phyloP scores from a whole-genome alignment of 2,113 vertebrate genomes.

The Oceanites oceanicus region DNA sequence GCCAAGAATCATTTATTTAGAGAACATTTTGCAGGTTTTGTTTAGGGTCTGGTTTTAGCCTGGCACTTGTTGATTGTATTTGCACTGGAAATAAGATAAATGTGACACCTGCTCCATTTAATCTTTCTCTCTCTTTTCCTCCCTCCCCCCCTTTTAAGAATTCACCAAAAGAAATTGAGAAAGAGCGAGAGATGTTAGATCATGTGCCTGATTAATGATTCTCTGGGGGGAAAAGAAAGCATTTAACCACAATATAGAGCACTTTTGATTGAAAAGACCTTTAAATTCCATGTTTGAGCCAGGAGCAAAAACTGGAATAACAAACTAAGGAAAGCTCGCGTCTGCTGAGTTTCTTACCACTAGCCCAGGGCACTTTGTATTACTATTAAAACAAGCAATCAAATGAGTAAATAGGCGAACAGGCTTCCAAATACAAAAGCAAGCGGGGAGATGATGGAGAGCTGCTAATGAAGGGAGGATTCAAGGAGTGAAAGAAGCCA shows the following conservation, averaged over 20 bases:
- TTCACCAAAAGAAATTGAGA: background rate
- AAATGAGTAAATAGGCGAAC: background rate
- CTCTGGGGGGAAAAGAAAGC: background rate
- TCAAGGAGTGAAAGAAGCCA: background rate
- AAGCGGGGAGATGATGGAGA: background rate
- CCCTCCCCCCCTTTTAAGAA: background rate
- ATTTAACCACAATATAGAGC: background rate
- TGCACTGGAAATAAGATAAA: slow-evolving; percentile 54
- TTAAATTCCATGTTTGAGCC: background rate
- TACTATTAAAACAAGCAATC: background rate
- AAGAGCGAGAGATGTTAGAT: background rate
- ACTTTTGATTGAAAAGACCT: background rate
- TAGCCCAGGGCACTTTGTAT: background rate
- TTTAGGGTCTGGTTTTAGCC: slow-evolving; percentile 41
- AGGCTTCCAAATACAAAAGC: background rate
- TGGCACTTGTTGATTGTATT: slow-evolving; percentile 50
- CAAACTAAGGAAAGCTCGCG: background rate
- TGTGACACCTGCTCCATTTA: slow-evolving; percentile 25
- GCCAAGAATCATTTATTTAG: slow-evolving; percentile 70
- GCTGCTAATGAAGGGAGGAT: background rate
- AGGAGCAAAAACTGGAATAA: background rate
- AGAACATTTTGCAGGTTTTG: slow-evolving; percentile 66
- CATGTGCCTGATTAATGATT: background rate
- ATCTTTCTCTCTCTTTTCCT: background rate
- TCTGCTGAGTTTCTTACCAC: background rate